Base-by-base conservation (phyloP, 2,888 invertebrate genomes). In the Trachelus iudaicus region DNA sequence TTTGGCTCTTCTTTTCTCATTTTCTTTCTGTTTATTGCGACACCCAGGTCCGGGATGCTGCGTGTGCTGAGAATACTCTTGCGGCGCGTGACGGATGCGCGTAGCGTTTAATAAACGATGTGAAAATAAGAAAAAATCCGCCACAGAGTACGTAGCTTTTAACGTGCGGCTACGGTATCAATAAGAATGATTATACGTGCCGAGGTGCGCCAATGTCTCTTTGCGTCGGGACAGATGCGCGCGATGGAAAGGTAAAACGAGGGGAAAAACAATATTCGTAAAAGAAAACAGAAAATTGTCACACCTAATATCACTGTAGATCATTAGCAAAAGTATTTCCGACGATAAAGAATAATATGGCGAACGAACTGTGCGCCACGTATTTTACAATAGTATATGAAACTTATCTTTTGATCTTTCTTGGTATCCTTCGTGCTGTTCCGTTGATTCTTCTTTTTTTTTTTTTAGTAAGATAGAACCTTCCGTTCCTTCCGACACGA, bases 141-240 rank as follows among this genome's bases (percentile, higher is more conserved):
- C 79, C 77, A 73, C 80, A 81, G 23, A 78, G 73, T 80, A 79
- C 75, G 75, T 79, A 80, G 80, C 77, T 80, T 23, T 56, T 78
- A 77, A 81, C 80, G 79, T 79, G 84, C 83, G 84, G 83, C 79
- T 84, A 76, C 85, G 85, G 82, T 86, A 86, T 87, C 83, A 84
- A 56, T 79, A 77, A 80, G 80, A 82, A 82, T 56, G 40, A 56
- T 56, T 84, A 83, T 84, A 75, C 80, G 81, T 85, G 83, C 82
- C 80, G 81, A 84, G 80, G 84, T 80, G 13, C 40, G 15, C 77
- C 33, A 77, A 69, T 80, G 79, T 81, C 83, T 82, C 76, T 79
- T 79, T 79, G 79, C 78, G 30, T 76, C 77, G 40, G 75, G 76
- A 76, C 76, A 78, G 76, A 79, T 75, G 78, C 73, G 79, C 74